Conservation (phyloP, 2,888 invertebrate species). For the Ichneumoninae sp. region DNA sequence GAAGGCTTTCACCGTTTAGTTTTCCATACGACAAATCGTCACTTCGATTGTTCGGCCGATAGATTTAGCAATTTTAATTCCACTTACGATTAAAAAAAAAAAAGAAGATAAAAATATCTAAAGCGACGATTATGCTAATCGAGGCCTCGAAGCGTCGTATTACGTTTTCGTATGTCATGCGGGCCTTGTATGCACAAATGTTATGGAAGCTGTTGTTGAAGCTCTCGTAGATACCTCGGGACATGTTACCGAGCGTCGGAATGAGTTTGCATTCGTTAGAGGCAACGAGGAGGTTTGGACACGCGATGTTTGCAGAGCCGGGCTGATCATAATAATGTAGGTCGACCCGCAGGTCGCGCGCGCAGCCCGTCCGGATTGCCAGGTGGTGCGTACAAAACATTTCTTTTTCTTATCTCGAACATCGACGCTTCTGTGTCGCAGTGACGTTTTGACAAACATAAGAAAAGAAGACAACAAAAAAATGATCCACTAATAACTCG, state of each 20-base stretch:
- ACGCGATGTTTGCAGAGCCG: slow-evolving; percentile 29
- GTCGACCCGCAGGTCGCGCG: slow-evolving; percentile 48
- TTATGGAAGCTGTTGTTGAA: slow-evolving; percentile 30
- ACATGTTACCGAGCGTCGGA: slow-evolving; percentile 36
- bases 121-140: neutral
- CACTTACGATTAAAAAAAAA: neutral
- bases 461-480: neutral
- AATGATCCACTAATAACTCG: neutral
- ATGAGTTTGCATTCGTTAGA: slow-evolving; percentile 49
- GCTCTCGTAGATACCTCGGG: slow-evolving; percentile 31
- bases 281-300: slow-evolving; percentile 6
- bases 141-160: neutral
- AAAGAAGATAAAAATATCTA: neutral
- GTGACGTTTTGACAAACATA: neutral
- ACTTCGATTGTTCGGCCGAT: slow-evolving; percentile 19
- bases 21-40: slow-evolving; percentile 61
- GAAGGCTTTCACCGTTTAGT: slow-evolving; percentile 45
- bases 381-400: slow-evolving; percentile 31
- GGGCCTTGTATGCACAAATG: slow-evolving; percentile 41
- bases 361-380: slow-evolving; percentile 1
- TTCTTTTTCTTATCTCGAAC: neutral
- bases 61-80: slow-evolving; percentile 49
- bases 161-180: slow-evolving; percentile 13
- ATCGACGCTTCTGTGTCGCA: neutral
- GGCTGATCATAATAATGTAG: slow-evolving; percentile 42